phyloP scores from a whole-genome alignment of 2,888 invertebrate species.

The Timema podura region DNA sequence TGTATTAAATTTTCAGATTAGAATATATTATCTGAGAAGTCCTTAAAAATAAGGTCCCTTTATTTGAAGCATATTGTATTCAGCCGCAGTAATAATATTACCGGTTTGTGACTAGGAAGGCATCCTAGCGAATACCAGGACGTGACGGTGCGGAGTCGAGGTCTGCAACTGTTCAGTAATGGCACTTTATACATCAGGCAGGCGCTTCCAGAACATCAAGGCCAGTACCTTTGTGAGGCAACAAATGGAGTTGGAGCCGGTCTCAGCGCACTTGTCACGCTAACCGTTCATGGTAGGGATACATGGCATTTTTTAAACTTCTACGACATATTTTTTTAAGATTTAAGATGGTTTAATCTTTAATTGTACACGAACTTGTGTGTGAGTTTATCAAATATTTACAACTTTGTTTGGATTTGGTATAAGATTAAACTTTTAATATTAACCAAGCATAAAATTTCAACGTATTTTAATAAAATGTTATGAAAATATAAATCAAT shows the following conservation, averaged over 20 bases:
- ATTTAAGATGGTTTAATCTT: too few species aligned
- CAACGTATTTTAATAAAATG: too few species aligned
- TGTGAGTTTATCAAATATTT: too few species aligned
- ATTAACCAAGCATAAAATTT: too few species aligned
- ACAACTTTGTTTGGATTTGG: too few species aligned
- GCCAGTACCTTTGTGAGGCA: conserved; percentile 46
- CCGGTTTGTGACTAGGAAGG: conserved; percentile 34
- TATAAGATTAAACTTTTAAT: too few species aligned
- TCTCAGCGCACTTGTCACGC: conserved; percentile 45
- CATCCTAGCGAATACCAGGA: conserved; percentile 41
- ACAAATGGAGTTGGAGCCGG: conserved; percentile 46
- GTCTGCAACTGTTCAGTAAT: conserved; percentile 37
- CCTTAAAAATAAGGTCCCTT: neutral
- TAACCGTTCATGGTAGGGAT: conserved; percentile 42
- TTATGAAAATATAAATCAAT: too few species aligned
- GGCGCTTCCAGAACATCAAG: conserved; percentile 38
- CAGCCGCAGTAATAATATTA: neutral
- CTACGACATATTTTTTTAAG: too few species aligned
- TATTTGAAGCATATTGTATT: neutral
- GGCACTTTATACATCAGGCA: conserved; percentile 38
- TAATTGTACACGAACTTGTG: too few species aligned
- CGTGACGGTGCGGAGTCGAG: conserved; percentile 37
- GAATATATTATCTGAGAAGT: neutral
- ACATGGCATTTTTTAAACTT: too few species aligned
- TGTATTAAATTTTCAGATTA: too few species aligned